Evolutionary conservation across 2,888 invertebrate species (phyloP), one percentile per base, ranked within the genome.

Genomic region (Sarcophaga variegata): DNA sequence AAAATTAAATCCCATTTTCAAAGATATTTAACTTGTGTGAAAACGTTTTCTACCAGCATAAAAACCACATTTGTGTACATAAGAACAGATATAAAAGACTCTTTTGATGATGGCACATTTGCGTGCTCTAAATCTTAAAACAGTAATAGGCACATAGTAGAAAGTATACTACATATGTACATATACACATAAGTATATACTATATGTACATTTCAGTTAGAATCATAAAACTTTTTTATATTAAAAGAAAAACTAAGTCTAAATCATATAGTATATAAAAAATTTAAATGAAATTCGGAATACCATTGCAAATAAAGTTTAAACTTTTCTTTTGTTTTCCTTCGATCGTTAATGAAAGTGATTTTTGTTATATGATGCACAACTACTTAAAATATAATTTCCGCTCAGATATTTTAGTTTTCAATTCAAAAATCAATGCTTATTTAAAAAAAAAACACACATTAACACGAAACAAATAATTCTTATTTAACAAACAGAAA

Each of bases 41-140:
- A 37, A 8, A 8, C 6, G 6, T 37, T 37, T 8, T 37, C 37
- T 37, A 37, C 37, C 37, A 37, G 37, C 37, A 49, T 14, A 14
- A 49, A 49, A 2, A 14, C 11, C 49, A 49, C 2, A 49, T 49
- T 14, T 49, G 14, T 49, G 14, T 17, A 49, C 54, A n/a, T 25
- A 8, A n/a, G n/a, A n/a, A 67, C 45, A 11, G 45, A 45, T 67
- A 45, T 47, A 25, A 63, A 11, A 64, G 22, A 47, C 17, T 3
- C 8, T 22, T 11, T 59, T 74, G 59, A 74, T 60, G 64, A 77
- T 82, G 59, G n/a, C 12, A 70, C 49, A 79, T 63, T 54, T 71
- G 76, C 71, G 77, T 82, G 76, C 66, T 14, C 60, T n/a, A 45
- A 82, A 77, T 82, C 22, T 77, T 12, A 72, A 80, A 71, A 63